Evolutionary conservation across 2,113 vertebrate species (phyloP).

Genomic region (Scortum barcoo): DNA sequence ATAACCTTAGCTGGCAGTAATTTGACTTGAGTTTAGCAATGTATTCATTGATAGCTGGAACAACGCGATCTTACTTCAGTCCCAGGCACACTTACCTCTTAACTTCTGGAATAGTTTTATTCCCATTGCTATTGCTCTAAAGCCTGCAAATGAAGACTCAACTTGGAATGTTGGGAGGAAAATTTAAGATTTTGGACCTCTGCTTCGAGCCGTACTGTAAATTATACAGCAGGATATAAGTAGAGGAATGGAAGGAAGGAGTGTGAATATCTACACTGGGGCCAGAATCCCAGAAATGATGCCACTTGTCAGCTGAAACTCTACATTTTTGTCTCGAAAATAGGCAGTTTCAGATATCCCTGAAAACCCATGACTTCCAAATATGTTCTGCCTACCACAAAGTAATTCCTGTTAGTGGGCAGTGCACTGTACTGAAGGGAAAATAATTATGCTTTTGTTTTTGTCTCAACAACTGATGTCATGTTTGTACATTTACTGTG

Average conservation of each 20-base stretch:
- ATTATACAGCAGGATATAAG: slow-evolving; percentile 57
- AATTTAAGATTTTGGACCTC: slow-evolving; percentile 48
- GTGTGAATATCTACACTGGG: slow-evolving; percentile 55
- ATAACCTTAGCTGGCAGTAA: no score
- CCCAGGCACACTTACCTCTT: slow-evolving; percentile 15
- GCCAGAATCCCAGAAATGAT: slow-evolving; percentile 61
- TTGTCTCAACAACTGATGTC: slow-evolving; percentile 17
- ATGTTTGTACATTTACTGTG: slow-evolving; percentile 6
- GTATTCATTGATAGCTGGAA: background rate
- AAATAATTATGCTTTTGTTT: slow-evolving; percentile 24
- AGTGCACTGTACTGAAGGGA: slow-evolving; percentile 1
- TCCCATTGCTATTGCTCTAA: slow-evolving; percentile 32
- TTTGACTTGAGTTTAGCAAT: no score
- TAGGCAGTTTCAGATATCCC: slow-evolving; percentile 71
- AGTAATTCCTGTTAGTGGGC: slow-evolving; percentile 36
- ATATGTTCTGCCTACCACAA: slow-evolving; percentile 48
- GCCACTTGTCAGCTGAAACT: slow-evolving; percentile 56
- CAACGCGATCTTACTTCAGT: background rate
- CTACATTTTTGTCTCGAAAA: slow-evolving; percentile 68
- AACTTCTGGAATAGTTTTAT: slow-evolving; percentile 18
- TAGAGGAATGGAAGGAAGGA: slow-evolving; percentile 38
- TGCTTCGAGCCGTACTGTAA: slow-evolving; percentile 49
- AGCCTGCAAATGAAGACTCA: slow-evolving; percentile 39
- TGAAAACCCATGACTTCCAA: slow-evolving; percentile 59
- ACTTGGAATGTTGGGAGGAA: slow-evolving; percentile 37